These are phyloP conservation scores for Rhinoptilus africanus DNA, from an alignment of 2,113 vertebrate genomes.

Conservation along the genomic window DNA sequence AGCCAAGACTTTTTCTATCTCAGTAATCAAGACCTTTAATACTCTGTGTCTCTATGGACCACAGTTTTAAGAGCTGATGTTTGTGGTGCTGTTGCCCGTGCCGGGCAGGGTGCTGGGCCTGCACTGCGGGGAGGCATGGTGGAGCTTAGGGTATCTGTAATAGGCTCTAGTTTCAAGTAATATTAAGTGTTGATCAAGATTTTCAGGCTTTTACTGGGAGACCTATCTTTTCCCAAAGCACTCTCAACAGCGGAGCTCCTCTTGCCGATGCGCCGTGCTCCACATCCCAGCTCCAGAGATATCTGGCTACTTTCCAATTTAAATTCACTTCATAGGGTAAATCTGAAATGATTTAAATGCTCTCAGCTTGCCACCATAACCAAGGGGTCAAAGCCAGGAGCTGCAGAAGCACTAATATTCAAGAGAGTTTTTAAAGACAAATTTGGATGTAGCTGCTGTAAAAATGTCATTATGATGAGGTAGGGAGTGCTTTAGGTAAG, in stretches of 20 bases:
- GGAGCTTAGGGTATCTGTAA: background rate
- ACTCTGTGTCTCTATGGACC: background rate
- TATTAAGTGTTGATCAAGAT: background rate
- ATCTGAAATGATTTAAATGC: slow-evolving; percentile 34
- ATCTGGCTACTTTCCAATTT: slow-evolving; percentile 16
- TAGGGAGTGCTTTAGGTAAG: background rate
- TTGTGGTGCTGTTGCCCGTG: background rate
- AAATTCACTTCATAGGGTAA: background rate
- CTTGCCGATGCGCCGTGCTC: accelerated
- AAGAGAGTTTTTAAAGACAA: background rate
- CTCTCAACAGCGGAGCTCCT: background rate
- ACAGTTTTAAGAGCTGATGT: background rate
- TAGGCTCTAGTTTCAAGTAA: background rate
- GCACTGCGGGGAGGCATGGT: background rate
- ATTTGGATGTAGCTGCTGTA: background rate
- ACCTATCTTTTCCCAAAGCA: background rate
- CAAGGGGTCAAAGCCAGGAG: background rate
- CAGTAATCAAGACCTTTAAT: background rate
- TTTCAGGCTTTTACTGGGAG: background rate
- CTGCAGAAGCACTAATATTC: background rate
- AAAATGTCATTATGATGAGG: background rate
- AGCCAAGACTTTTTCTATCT: background rate
- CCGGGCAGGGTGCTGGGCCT: background rate
- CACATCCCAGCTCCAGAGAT: background rate
- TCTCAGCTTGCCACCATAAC: background rate